Base-by-base conservation (phyloP, 2,888 invertebrate genomes). In the Zelleria hepariella region DNA sequence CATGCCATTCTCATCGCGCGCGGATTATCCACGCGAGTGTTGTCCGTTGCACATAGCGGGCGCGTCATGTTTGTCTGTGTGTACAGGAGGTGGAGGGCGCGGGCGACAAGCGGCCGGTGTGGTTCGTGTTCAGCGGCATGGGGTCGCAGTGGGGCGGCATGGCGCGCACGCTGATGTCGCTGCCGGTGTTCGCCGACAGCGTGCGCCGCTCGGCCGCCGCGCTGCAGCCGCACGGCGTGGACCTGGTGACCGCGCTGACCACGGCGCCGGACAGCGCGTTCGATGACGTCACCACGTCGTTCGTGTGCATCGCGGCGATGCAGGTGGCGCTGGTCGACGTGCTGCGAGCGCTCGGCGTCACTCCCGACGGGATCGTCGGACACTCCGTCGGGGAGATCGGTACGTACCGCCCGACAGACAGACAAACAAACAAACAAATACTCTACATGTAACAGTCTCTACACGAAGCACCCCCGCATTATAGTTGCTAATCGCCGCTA, bases 101-200 rank as follows among this genome's bases (percentile, higher is more conserved):
- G 8, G 86, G 90, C 15, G 93, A 94, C 51, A 91, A 91, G 63
- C 91, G 95, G 15, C 97, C 98, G 0, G 86, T 98, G 59, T 99
- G 98, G 96, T 99, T 93, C 82, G 92, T 99, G 64, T 99, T 97
- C 87, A 95, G 98, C 54, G 99, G 99, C 62, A 99, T 99, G 99
- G 99, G 99, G 15, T 94, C 96, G 51, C 99, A 99, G 86, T 99
- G 98, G 98, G 91, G 95, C 56, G 97, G 96, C 70, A 99, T 99
- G 98, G 98, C 94, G 15, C 93, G 93, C 73, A 92, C 94, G 61
- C 90, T 99, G 66, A 93, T 98, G 93, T 84, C 90, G 63, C 88
- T 99, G 64, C 95, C 96, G 59, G 85, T 90, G 1, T 98, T 98
- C 87, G 93, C 92, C 63, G 91, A 92, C 59, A 94, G 96, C 61